Conservation (phyloP, 2,797 vertebrate species). For the Borostomias antarcticus region DNA sequence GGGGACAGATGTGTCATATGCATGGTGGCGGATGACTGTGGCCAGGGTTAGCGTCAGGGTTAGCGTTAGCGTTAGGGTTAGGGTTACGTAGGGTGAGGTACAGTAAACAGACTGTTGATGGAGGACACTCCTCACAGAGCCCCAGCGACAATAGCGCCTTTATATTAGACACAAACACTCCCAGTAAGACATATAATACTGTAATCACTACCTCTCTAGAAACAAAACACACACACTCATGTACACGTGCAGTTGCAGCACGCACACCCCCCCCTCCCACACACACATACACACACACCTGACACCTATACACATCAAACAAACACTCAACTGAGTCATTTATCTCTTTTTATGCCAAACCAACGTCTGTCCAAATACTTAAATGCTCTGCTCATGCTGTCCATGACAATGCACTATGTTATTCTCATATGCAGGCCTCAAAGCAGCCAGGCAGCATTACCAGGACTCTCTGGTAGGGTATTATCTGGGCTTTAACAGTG, state of each 20-base stretch:
- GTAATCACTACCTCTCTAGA: not conserved
- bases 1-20: not conserved
- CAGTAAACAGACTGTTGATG: not conserved
- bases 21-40: no score
- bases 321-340: not conserved
- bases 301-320: not conserved
- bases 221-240: not conserved
- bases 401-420: not conserved
- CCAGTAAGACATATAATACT: constrained; percentile 7
- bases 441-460: not conserved
- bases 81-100: not conserved
- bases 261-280: not conserved
- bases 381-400: not conserved
- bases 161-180: not conserved
- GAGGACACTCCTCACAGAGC: not conserved
- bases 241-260: no score
- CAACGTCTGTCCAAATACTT: constrained; percentile 3
- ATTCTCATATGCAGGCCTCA: not conserved
- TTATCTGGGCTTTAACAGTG: constrained; percentile 2
- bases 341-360: not conserved
- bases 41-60: no score
- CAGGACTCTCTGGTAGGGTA: not conserved
- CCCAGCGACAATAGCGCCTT: not conserved
- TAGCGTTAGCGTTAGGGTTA: no score
- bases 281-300: constrained; percentile 12